Evolutionary conservation across 2,888 invertebrate species (phyloP).

Genomic region (Nezara viridula): DNA sequence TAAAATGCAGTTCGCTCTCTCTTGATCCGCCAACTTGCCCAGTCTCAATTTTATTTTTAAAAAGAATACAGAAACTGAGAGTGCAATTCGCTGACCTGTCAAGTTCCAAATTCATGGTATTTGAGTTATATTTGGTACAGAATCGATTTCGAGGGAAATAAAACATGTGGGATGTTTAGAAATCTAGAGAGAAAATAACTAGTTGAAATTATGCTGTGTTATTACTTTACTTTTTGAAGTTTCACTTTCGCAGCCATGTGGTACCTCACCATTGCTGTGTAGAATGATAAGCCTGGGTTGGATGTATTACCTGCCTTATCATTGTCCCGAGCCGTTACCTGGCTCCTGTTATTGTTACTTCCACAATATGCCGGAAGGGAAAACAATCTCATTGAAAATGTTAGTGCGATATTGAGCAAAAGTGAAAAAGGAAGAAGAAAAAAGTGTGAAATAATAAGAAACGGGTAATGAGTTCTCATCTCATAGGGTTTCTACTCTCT

Average conservation of each 20-base stretch:
- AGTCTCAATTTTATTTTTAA: too few relatives aligned
- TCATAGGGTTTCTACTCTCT: background rate
- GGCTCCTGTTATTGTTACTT: background rate
- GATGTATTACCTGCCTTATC: conserved; percentile 1
- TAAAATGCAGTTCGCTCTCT: too few relatives aligned
- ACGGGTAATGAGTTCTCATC: background rate
- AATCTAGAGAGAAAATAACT: too few relatives aligned
- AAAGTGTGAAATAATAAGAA: background rate
- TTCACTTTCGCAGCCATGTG: background rate
- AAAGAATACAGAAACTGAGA: too few relatives aligned
- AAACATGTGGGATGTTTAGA: too few relatives aligned
- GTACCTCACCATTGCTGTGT: background rate
- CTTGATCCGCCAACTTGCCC: too few relatives aligned
- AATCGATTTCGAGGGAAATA: too few relatives aligned
- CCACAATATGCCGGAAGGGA: background rate
- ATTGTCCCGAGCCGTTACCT: background rate
- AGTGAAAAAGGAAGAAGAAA: background rate
- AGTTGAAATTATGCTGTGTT: too few relatives aligned
- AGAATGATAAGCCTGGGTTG: background rate
- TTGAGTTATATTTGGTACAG: too few relatives aligned
- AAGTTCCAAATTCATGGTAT: too few relatives aligned
- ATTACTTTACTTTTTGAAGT: too few relatives aligned
- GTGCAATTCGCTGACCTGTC: too few relatives aligned
- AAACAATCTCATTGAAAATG: conserved; percentile 1
- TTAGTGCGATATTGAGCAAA: background rate